These are phyloP conservation scores for Diorhabda elongata DNA, from an alignment of 1,140 invertebrate genomes.

Conservation along the genomic window DNA sequence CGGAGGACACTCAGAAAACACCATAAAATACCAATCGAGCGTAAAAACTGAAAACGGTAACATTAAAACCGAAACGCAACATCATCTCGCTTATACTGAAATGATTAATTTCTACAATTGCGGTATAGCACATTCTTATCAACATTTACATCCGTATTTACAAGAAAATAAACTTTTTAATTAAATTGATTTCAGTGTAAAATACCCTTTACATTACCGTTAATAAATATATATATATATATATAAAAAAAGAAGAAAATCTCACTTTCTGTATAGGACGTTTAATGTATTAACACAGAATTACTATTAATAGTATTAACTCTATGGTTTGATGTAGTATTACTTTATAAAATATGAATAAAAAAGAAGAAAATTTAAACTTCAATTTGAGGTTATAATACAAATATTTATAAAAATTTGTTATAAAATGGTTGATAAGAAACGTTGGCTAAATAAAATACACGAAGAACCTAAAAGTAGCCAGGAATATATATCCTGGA, in stretches of 20 bases:
- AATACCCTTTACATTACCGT: too few relatives aligned
- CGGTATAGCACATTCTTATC: conserved; percentile 44
- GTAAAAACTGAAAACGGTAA: conserved; percentile 32
- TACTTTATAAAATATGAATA: too few relatives aligned
- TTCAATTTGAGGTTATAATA: too few relatives aligned
- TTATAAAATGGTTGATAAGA: too few relatives aligned
- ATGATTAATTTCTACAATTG: conserved; percentile 48
- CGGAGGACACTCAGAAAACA: conserved; percentile 38
- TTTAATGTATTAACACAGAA: background rate
- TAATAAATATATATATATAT: background rate
- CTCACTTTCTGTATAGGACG: background rate
- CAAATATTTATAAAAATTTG: too few relatives aligned
- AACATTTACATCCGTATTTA: conserved; percentile 44
- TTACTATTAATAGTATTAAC: background rate
- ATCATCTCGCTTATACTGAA: conserved; percentile 45
- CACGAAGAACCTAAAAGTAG: background rate
- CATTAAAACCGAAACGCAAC: conserved; percentile 39
- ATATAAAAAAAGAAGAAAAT: background rate
- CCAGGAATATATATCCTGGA: conserved; percentile 29
- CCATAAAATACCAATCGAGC: conserved; percentile 22
- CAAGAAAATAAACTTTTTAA: conserved; percentile 27
- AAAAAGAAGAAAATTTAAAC: too few relatives aligned
- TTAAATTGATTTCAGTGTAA: too few relatives aligned
- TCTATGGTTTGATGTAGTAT: too few relatives aligned
- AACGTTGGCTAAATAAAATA: background rate